Evolutionary conservation across 1,140 invertebrate species (phyloP).

Genomic region (Drosophila navojoa): DNA sequence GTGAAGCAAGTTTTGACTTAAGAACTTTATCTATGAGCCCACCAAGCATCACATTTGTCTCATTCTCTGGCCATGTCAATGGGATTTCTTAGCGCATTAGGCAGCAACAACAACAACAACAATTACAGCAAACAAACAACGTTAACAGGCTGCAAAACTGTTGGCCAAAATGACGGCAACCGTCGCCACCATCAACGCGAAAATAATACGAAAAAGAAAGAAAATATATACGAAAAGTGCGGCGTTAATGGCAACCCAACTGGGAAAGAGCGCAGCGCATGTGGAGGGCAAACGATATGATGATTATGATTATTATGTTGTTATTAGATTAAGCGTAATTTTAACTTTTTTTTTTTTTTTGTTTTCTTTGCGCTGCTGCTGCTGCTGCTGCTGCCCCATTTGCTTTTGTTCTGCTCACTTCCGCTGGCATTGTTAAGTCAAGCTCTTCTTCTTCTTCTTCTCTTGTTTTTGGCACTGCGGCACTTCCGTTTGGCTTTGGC

Average conservation of each 20-base stretch:
- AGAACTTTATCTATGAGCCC: constrained; percentile 65
- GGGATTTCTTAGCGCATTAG: constrained; percentile 73
- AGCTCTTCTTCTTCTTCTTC: background rate
- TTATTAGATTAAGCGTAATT: constrained; percentile 83
- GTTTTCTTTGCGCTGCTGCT: background rate
- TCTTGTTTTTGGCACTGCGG: constrained; percentile 49
- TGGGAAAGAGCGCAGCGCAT: constrained; percentile 34
- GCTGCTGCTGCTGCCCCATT: constrained; percentile 34
- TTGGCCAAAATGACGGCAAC: constrained; percentile 70
- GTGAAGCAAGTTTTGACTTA: constrained; percentile 65
- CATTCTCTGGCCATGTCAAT: constrained; percentile 38
- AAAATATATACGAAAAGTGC: constrained; percentile 47
- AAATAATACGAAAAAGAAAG: constrained; percentile 66
- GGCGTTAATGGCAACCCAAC: constrained; percentile 70
- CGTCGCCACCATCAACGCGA: constrained; percentile 64
- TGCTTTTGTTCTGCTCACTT: constrained; percentile 31
- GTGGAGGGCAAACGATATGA: constrained; percentile 77
- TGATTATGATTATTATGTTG: constrained; percentile 83
- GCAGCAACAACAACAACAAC: constrained; percentile 38
- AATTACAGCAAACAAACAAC: constrained; percentile 60
- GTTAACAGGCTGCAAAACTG: constrained; percentile 75
- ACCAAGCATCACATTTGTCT: constrained; percentile 10
- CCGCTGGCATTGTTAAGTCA: constrained; percentile 44
- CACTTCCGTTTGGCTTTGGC: constrained; percentile 72
- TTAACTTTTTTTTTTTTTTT: constrained; percentile 65